Conservation (phyloP, 1,140 invertebrate genomes). For the Pogonognathellus flavescens region DNA sequence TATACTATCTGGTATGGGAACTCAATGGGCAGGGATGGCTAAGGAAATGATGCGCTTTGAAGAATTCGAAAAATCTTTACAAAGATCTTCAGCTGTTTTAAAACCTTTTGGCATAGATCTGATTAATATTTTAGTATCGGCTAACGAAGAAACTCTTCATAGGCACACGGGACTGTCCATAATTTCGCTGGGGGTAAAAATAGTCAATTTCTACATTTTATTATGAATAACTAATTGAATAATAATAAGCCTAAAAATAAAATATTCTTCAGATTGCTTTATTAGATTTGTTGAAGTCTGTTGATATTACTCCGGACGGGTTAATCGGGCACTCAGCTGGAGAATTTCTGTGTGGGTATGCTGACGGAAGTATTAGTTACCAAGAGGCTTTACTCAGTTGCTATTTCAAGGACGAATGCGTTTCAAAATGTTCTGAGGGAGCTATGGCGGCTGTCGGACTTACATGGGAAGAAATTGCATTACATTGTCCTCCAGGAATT, state of each 20-base stretch:
- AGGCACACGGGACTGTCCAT: conserved; percentile 86
- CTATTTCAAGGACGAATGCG: conserved; percentile 75
- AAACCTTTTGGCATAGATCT: conserved; percentile 81
- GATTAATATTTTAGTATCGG: conserved; percentile 82
- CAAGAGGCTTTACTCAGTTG: conserved; percentile 93
- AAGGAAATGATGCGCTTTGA: conserved; percentile 86
- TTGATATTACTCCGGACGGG: conserved; percentile 85
- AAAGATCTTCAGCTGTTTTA: conserved; percentile 81
- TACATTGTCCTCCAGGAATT: conserved; percentile 79
- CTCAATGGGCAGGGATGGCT: conserved; percentile 96
- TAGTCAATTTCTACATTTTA: conserved; percentile 74
- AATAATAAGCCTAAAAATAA: conserved; percentile 78
- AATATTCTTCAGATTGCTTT: conserved; percentile 79
- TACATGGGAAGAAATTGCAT: conserved; percentile 86
- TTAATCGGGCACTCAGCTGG: conserved; percentile 97
- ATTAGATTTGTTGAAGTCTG: conserved; percentile 80
- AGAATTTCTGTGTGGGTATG: conserved; percentile 95
- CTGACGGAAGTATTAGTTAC: conserved; percentile 91
- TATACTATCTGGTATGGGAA: conserved; percentile 85
- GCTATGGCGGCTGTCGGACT: conserved; percentile 78
- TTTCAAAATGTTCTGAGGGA: conserved; percentile 73
- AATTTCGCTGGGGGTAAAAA: conserved; percentile 83
- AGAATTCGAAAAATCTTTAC: conserved; percentile 75
- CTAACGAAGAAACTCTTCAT: conserved; percentile 82
- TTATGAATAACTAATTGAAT: conserved; percentile 90